These are phyloP conservation scores for Actinia equina DNA, from an alignment of 64 coral and sea anemone genomes.

Conservation along the genomic window DNA sequence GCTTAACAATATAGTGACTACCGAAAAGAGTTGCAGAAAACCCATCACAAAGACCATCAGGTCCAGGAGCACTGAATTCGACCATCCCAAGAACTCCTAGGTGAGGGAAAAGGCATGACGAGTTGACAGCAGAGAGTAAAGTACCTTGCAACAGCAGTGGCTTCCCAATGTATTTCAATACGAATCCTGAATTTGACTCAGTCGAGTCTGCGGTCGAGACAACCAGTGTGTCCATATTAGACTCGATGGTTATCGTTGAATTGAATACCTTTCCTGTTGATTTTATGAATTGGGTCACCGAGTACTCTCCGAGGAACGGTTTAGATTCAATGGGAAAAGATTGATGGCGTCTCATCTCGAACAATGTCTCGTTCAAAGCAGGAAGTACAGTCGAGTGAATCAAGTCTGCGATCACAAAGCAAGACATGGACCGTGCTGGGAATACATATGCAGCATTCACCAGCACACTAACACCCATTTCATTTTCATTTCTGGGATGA, in stretches of 20 bases:
- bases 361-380: conserved; percentile 46
- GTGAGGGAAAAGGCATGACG: conserved; percentile 7
- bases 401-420: neutral
- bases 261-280: neutral
- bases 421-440: neutral
- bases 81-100: neutral
- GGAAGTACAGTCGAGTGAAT: conserved; percentile 11
- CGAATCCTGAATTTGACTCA: neutral
- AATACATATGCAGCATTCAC: neutral
- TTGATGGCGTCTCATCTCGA: conserved; percentile 17
- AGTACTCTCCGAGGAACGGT: conserved; percentile 36
- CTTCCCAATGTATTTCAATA: conserved; percentile 26
- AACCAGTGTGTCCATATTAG: conserved; percentile 13
- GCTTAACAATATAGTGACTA: neutral
- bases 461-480: neutral
- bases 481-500: conserved; percentile 23
- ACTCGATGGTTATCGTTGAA: conserved; percentile 5
- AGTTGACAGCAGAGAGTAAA: neutral
- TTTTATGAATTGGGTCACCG: neutral
- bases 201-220: neutral
- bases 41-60: neutral
- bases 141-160: conserved; percentile 34
- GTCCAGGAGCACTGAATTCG: conserved; percentile 28
- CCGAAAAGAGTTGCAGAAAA: neutral
- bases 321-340: conserved; percentile 28